phyloP scores from a whole-genome alignment of 23 tunicate genomes.

The Ascidia mentula region DNA sequence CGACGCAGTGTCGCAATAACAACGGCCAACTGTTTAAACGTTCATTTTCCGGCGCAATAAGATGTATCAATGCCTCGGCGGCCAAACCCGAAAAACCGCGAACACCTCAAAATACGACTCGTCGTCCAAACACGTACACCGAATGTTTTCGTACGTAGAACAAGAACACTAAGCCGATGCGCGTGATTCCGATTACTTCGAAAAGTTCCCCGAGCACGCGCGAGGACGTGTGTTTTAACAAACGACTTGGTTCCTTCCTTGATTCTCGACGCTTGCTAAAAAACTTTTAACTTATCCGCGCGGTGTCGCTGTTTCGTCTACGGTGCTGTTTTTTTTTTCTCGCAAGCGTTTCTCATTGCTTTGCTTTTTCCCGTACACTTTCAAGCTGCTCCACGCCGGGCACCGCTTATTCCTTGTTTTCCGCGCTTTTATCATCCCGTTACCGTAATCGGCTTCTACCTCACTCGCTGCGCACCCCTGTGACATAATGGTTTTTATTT shows the following conservation, averaged over 20 bases:
- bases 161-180: background rate
- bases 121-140: background rate
- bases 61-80: background rate
- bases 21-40: background rate
- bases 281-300: background rate
- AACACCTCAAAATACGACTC: background rate
- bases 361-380: background rate
- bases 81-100: background rate
- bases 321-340: background rate
- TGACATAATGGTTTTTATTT: background rate
- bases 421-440: background rate
- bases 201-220: background rate
- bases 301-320: background rate
- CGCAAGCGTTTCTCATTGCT: background rate
- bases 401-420: background rate
- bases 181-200: background rate
- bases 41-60: background rate
- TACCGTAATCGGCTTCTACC: constrained; percentile 7
- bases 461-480: background rate
- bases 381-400: constrained; percentile 8
- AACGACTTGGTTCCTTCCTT: background rate
- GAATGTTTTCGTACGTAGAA: background rate
- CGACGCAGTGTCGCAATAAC: background rate
- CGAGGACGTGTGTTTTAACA: background rate
- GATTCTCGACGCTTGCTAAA: background rate